phyloP scores from a whole-genome alignment of 2,888 invertebrate species.

The Cheilosia impressa region DNA sequence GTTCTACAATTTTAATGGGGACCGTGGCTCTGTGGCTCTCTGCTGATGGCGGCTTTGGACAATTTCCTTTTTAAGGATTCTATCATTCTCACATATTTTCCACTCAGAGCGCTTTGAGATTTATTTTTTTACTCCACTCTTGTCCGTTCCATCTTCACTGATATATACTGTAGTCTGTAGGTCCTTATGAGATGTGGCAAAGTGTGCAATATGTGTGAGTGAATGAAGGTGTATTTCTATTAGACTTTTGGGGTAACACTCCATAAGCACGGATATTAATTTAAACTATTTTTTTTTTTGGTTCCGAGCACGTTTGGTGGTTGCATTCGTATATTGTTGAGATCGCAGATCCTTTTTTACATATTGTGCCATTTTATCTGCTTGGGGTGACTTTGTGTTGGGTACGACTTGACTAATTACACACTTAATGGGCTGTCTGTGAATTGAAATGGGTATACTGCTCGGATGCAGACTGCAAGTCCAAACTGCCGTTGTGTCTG shows the following conservation, averaged over 20 bases:
- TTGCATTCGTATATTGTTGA: background rate
- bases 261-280: slow-evolving; percentile 45
- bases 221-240: slow-evolving; percentile 7
- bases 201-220: slow-evolving; percentile 11
- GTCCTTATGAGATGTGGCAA: slow-evolving; percentile 30
- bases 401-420: slow-evolving; percentile 5
- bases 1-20: slow-evolving; percentile 31
- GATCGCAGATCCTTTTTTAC: background rate
- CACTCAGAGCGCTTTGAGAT: slow-evolving; percentile 21
- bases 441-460: background rate
- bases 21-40: slow-evolving; percentile 8
- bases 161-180: background rate
- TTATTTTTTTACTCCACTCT: background rate
- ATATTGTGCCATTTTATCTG: slow-evolving; percentile 5
- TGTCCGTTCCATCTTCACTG: background rate
- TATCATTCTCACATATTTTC: slow-evolving; percentile 57
- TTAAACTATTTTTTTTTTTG: slow-evolving; percentile 37
- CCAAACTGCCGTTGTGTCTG: slow-evolving; percentile 2
- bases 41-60: slow-evolving; percentile 31
- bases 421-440: slow-evolving; percentile 39
- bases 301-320: no score
- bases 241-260: slow-evolving; percentile 26
- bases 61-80: slow-evolving; percentile 50
- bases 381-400: background rate
- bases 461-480: background rate